Base-by-base conservation (phyloP, 2,888 invertebrate genomes). In the Nephrotoma flavescens region DNA sequence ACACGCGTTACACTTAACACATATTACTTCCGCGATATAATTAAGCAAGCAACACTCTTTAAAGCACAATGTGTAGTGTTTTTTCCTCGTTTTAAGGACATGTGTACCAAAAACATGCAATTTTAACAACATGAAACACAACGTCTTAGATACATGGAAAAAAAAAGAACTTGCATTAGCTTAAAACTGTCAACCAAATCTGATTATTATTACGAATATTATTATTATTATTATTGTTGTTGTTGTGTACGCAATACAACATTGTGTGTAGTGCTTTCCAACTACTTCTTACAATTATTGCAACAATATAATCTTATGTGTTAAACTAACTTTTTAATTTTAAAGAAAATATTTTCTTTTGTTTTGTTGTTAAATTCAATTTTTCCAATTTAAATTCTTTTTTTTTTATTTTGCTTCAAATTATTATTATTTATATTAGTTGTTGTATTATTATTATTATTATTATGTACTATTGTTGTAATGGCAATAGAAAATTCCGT, bases 401-500 rank as follows among this genome's bases (percentile, higher is more conserved):
- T 84, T 15, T 12, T 57, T 57, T 84, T 41, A n/a, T 71, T 15
- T 71, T 71, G 6, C 19, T 71, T 84, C 83, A 42, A 84, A 41
- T 84, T 84, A 84, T 84, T 84, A 83, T 84, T 84, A 84, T 84
- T 84, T 84, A 42, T 84, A 84, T 84, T 42, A 4, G 83, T 41
- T 83, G 31, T 47, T 12, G 9, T 47, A 11, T 83, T 83, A 83
- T 41, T 83, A 83, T 83, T 83, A 83, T 83, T 83, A 83, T 42
- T 84, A 42, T 84, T 42, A 42, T 84, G 11, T 41, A 15, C 42
- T 84, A 42, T 84, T 84, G 84, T 84, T 84, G 84, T 84, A 84
- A 84, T 42, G n/a, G 84, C 84, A 84, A 71, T 84, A 84, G 84
- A 44, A 85, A 85, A 85, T 9, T 42, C 85, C 85, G 85, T 85